phyloP scores from a whole-genome alignment of 1,140 invertebrate genomes.

The Sipha flava region DNA sequence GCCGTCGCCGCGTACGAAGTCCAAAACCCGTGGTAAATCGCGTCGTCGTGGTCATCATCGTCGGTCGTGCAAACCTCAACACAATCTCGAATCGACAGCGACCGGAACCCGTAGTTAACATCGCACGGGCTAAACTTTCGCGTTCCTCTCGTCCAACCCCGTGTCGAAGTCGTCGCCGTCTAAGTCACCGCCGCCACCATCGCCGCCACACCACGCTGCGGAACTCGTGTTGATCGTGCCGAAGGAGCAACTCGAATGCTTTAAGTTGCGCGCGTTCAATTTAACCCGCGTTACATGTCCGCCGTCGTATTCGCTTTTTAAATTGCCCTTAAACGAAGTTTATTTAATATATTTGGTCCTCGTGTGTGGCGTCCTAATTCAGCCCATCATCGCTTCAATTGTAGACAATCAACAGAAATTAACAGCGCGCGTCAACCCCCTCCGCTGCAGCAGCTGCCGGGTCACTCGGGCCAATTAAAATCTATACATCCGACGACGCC shows the following conservation, averaged over 20 bases:
- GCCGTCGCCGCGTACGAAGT: too few relatives aligned
- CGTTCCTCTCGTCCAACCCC: too few relatives aligned
- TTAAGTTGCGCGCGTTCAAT: not conserved
- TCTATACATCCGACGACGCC: not conserved
- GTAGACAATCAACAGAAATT: slow-evolving; percentile 33
- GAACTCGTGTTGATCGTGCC: not conserved
- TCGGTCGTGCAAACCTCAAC: too few relatives aligned
- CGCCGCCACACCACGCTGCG: too few relatives aligned
- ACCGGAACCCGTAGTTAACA: too few relatives aligned
- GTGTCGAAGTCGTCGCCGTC: too few relatives aligned
- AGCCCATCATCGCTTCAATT: slow-evolving; percentile 21
- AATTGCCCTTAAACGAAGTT: slow-evolving; percentile 33
- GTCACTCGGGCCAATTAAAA: not conserved
- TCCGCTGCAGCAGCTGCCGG: not conserved
- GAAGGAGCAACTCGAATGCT: slow-evolving; percentile 21
- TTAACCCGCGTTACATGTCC: not conserved
- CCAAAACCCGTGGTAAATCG: too few relatives aligned
- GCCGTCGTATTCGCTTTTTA: slow-evolving; percentile 1
- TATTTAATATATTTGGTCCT: slow-evolving; percentile 22
- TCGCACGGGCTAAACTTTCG: too few relatives aligned
- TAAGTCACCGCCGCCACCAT: not conserved
- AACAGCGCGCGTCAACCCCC: not conserved
- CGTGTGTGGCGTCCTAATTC: slow-evolving; percentile 4
- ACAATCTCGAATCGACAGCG: too few relatives aligned
- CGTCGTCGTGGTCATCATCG: too few relatives aligned